Conservation (phyloP, 2,113 vertebrate genomes). For the Actenoides hombroni region DNA sequence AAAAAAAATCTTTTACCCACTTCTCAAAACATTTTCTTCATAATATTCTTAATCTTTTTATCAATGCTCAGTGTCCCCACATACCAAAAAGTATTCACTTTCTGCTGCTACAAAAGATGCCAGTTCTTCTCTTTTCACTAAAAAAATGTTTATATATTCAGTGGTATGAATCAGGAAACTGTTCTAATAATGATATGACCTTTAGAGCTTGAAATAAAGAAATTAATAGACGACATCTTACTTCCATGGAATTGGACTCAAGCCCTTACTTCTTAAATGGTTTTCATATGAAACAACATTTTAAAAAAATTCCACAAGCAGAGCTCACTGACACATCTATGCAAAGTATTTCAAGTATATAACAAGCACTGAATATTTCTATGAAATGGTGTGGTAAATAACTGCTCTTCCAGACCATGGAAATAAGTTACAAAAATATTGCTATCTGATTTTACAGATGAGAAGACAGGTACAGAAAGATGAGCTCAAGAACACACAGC, state of each 20-base stretch:
- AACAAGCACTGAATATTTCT: not conserved
- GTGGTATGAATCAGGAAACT: not conserved
- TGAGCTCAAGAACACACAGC: not conserved
- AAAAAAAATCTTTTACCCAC: not conserved
- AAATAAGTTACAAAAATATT: not conserved
- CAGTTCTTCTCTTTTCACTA: not conserved
- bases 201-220: not conserved
- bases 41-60: not conserved
- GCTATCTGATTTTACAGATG: not conserved
- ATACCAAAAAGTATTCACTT: not conserved
- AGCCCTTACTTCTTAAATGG: not conserved
- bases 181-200: not conserved
- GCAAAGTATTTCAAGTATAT: not conserved
- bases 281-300: not conserved
- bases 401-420: not conserved
- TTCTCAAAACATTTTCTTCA: not conserved
- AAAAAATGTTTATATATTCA: not conserved
- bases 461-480: not conserved
- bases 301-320: not conserved
- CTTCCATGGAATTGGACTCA: not conserved
- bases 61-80: not conserved
- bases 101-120: not conserved
- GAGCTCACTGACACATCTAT: not conserved
- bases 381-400: not conserved
- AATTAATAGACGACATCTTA: not conserved